These are phyloP conservation scores for Willisornis vidua DNA, from an alignment of 2,113 vertebrate genomes.

Conservation along the genomic window DNA sequence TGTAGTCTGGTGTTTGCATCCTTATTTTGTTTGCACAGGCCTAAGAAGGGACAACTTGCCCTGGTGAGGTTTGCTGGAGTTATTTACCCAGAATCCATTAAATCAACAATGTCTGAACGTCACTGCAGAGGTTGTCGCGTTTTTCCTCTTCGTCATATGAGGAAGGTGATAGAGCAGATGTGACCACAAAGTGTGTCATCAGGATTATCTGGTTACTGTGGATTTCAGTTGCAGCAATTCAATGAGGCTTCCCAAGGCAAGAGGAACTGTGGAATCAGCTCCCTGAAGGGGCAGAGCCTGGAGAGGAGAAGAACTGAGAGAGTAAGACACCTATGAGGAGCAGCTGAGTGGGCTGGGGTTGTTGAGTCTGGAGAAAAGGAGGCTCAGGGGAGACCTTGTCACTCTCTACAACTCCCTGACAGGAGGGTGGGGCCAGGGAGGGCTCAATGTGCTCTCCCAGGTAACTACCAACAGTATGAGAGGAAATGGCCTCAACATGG, in stretches of 20 bases:
- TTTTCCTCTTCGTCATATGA: not conserved
- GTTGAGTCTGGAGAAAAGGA: not conserved
- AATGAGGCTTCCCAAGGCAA: not conserved
- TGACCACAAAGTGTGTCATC: slow-evolving; percentile 21
- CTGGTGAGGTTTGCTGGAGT: fast-evolving
- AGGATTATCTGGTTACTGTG: fast-evolving
- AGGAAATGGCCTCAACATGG: not conserved
- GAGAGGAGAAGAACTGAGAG: not conserved
- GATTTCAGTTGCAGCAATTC: not conserved
- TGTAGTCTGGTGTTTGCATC: not conserved
- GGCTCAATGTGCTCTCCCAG: fast-evolving
- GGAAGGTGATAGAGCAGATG: not conserved
- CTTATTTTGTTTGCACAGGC: not conserved
- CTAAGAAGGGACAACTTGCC: not conserved
- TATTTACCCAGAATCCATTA: not conserved
- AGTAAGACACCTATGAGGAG: too few relatives aligned
- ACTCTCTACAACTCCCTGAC: not conserved
- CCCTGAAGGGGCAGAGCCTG: fast-evolving
- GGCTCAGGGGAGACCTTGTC: fast-evolving
- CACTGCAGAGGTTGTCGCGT: not conserved
- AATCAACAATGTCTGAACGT: not conserved
- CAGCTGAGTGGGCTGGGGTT: not conserved
- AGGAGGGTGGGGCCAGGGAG: not conserved
- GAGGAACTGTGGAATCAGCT: fast-evolving
- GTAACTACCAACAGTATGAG: not conserved